These are phyloP conservation scores for Formica aserva DNA, from an alignment of 2,888 invertebrate species.

Conservation along the genomic window DNA sequence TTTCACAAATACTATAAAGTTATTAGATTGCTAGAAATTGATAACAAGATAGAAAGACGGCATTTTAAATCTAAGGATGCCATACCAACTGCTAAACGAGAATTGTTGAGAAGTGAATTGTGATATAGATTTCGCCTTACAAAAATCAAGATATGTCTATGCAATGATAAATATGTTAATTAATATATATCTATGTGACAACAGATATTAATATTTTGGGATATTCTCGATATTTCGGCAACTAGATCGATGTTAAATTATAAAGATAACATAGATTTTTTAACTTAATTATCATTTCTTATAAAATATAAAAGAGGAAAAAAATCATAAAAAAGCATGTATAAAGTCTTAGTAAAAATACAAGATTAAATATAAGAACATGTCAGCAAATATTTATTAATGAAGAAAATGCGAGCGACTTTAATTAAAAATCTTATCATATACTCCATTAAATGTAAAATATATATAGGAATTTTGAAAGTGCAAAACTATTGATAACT, in stretches of 20 bases:
- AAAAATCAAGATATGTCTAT: slow-evolving; percentile 20
- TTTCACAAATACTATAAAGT: slow-evolving; percentile 72
- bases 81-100: slow-evolving; percentile 31
- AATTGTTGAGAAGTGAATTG: slow-evolving; percentile 77
- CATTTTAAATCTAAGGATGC: slow-evolving; percentile 36
- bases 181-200: neutral
- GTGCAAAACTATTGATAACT: too few relatives aligned
- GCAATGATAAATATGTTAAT: slow-evolving; percentile 5
- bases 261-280: neutral
- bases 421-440: neutral
- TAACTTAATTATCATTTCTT: neutral
- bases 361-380: neutral
- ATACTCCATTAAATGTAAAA: neutral
- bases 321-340: neutral
- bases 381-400: neutral
- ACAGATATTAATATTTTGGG: slow-evolving; percentile 39
- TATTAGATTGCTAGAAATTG: slow-evolving; percentile 59
- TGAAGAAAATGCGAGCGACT: neutral
- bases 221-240: neutral
- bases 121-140: slow-evolving; percentile 76
- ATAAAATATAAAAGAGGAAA: slow-evolving; percentile 16
- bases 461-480: neutral
- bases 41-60: slow-evolving; percentile 62
- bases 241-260: slow-evolving; percentile 2
- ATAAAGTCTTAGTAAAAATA: neutral